A percentile compares a stretch with the other conserved stretches of the same genome.
Conservation (phyloP, 2,888 invertebrate genomes). For the Amphipyra berbera region DNA sequence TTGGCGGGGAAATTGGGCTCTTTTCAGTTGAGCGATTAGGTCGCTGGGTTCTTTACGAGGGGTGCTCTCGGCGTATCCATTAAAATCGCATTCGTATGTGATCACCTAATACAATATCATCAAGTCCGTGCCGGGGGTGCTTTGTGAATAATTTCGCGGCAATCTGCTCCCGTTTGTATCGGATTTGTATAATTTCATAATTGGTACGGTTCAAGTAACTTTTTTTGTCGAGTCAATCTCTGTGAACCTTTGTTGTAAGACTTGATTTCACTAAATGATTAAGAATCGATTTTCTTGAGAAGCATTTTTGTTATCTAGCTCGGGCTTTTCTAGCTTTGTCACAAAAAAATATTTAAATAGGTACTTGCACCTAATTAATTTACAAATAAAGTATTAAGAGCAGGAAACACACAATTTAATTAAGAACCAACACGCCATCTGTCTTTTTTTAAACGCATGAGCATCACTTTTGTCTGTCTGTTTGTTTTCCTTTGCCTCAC, state of each 20-base stretch:
- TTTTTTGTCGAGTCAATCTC: conserved; percentile 44
- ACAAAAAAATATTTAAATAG: no score
- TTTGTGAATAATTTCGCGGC: conserved; percentile 89
- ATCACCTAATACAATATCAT: conserved; percentile 91
- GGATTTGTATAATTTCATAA: conserved; percentile 83
- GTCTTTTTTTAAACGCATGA: conserved; percentile 44
- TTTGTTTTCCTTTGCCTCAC: conserved; percentile 69
- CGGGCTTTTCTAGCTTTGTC: no score
- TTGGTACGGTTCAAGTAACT: conserved; percentile 64
- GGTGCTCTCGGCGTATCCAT: conserved; percentile 79
- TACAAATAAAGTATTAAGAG: conserved; percentile 8
- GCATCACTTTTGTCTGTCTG: conserved; percentile 56
- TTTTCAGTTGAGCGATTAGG: conserved; percentile 66
- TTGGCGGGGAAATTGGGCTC: conserved; percentile 67
- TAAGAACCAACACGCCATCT: conserved; percentile 47
- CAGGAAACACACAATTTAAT: conserved; percentile 28
- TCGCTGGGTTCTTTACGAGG: conserved; percentile 66
- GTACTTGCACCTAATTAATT: conserved; percentile 5
- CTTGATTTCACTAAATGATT: not conserved
- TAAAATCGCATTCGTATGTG: conserved; percentile 90
- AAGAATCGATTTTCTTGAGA: not conserved
- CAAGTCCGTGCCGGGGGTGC: conserved; percentile 84
- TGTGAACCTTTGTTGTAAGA: conserved; percentile 18
- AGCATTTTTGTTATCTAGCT: not conserved
- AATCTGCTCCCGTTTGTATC: conserved; percentile 86